Evolutionary conservation across 2,113 vertebrate species (phyloP).

Genomic region (Oxygymnocypris stewartii): DNA sequence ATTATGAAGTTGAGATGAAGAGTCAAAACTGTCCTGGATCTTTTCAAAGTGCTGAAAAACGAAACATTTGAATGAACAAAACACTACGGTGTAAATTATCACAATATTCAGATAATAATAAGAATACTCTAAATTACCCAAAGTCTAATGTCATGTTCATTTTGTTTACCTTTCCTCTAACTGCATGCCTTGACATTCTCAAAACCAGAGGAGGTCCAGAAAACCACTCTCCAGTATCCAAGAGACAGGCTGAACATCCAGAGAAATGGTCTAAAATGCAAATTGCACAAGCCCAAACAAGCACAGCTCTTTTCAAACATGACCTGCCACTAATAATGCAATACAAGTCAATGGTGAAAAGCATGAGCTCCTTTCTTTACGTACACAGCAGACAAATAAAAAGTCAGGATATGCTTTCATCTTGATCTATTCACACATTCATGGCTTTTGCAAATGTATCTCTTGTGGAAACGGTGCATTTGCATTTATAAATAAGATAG

Average conservation of each 20-base stretch:
- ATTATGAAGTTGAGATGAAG: neutral
- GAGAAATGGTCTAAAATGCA: conserved; percentile 19
- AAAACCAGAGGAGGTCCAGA: neutral
- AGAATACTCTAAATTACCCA: neutral
- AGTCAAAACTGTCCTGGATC: neutral
- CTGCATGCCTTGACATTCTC: neutral
- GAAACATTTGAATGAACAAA: neutral
- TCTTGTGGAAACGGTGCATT: neutral
- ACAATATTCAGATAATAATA: neutral
- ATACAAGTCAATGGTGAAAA: neutral
- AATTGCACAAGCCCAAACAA: conserved; percentile 5
- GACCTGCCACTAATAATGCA: neutral
- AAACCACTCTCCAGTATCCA: neutral
- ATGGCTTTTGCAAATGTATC: neutral
- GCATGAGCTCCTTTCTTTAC: conserved; percentile 23
- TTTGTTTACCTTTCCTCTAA: conserved; percentile 11
- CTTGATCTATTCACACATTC: neutral
- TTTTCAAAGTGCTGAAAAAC: neutral
- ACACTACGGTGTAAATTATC: neutral
- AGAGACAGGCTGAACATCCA: conserved; percentile 65
- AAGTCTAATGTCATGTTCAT: neutral
- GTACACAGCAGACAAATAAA: neutral
- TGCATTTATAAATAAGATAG: conserved; percentile 4
- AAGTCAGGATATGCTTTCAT: neutral
- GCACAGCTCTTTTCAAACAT: neutral